Evolutionary conservation across 2,888 invertebrate genomes (phyloP).

Genomic region (Acleris cristana): DNA sequence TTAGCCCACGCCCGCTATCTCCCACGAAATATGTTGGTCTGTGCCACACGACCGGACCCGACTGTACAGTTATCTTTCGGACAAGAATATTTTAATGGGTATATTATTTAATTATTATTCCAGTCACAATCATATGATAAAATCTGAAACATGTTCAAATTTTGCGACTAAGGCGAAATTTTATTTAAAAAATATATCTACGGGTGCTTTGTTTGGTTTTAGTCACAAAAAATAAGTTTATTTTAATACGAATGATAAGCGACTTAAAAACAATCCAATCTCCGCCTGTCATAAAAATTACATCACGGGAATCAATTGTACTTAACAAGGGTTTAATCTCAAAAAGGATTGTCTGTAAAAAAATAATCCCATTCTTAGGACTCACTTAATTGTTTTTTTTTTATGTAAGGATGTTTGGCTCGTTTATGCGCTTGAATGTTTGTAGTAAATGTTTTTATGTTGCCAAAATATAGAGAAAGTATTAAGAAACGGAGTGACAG

Average conservation of each 20-base stretch:
- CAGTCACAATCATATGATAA: conserved; percentile 53
- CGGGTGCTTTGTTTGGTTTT: neutral
- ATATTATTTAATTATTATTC: conserved; percentile 60
- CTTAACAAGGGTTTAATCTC: too few species aligned
- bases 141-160: conserved; percentile 55
- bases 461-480: too few species aligned
- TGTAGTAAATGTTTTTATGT: too few species aligned
- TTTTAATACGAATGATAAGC: conserved; percentile 5
- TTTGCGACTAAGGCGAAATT: conserved; percentile 42
- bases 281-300: too few species aligned
- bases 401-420: too few species aligned
- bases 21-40: conserved; percentile 48
- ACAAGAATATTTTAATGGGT: conserved; percentile 59
- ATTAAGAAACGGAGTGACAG: too few species aligned
- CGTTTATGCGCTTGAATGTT: too few species aligned
- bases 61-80: conserved; percentile 69
- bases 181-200: neutral
- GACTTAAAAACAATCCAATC: neutral
- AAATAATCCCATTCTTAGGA: too few species aligned
- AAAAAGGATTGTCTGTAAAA: too few species aligned
- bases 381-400: too few species aligned
- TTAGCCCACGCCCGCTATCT: conserved; percentile 52
- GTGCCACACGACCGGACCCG: conserved; percentile 61
- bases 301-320: too few species aligned
- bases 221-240: too few species aligned